Conservation (phyloP, 2,888 invertebrate genomes). For the Spodoptera picta region DNA sequence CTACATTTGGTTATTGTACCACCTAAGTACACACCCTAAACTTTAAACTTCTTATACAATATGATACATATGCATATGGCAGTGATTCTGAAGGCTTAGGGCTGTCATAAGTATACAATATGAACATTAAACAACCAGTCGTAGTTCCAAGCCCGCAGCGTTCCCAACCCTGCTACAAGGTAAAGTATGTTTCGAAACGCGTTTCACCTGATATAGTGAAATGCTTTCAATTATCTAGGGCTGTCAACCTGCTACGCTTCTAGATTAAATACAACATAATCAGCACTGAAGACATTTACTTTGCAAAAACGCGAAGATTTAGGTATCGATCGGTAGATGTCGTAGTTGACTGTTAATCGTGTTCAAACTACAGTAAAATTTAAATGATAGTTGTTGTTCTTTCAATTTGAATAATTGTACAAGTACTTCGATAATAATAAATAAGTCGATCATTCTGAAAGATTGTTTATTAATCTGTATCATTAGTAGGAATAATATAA, state of each 20-base stretch:
- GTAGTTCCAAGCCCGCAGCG: slow-evolving; percentile 31
- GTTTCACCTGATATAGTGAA: slow-evolving; percentile 58
- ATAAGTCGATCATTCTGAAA: too few relatives aligned
- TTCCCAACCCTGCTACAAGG: slow-evolving; percentile 20
- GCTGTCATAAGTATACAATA: slow-evolving; percentile 23
- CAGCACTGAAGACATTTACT: slow-evolving; percentile 18
- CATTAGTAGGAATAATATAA: too few relatives aligned
- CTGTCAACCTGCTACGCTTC: slow-evolving; percentile 34
- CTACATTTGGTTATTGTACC: too few relatives aligned
- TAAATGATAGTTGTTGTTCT: too few relatives aligned
- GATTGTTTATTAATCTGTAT: too few relatives aligned
- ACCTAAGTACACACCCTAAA: too few relatives aligned
- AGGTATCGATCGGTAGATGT: slow-evolving; percentile 1
- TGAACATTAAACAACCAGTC: slow-evolving; percentile 23
- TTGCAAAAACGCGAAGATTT: slow-evolving; percentile 28
- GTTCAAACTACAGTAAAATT: too few relatives aligned
- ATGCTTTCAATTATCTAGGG: slow-evolving; percentile 54
- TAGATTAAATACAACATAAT: slow-evolving; percentile 30
- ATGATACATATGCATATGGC: background rate
- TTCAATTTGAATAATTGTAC: too few relatives aligned
- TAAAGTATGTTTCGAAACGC: slow-evolving; percentile 62
- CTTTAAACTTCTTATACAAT: too few relatives aligned
- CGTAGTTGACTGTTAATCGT: background rate
- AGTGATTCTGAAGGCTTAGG: slow-evolving; percentile 24
- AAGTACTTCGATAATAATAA: too few relatives aligned